Conservation (phyloP, 2,113 vertebrate species). For the Pomatorhinus ruficollis region DNA sequence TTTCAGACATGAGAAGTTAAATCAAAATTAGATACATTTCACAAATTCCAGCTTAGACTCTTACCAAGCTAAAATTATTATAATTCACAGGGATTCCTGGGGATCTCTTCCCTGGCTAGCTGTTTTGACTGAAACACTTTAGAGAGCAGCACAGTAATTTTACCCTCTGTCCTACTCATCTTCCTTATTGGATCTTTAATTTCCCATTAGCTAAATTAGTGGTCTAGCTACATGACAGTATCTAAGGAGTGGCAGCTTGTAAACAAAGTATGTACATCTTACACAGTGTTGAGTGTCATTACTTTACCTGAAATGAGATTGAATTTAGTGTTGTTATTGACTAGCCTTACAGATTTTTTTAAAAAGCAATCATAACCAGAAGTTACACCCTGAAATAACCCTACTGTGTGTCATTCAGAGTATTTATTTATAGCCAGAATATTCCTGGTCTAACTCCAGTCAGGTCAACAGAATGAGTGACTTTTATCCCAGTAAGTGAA, state of each 20-base stretch:
- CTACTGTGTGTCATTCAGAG: not conserved
- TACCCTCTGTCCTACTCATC: not conserved
- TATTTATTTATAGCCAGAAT: not conserved
- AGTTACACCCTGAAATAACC: slow-evolving; percentile 6
- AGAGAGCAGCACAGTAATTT: not conserved
- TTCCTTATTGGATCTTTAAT: not conserved
- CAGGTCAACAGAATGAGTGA: not conserved
- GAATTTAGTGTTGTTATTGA: not conserved
- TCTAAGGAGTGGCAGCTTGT: not conserved
- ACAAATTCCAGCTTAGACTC: not conserved
- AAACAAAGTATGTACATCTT: not conserved
- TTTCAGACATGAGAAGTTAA: not conserved
- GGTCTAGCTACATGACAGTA: not conserved
- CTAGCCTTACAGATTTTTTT: not conserved
- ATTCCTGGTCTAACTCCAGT: not conserved
- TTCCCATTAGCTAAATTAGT: not conserved
- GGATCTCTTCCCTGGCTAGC: not conserved
- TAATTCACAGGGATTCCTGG: not conserved
- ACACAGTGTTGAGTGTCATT: not conserved
- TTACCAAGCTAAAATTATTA: not conserved
- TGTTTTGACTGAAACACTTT: not conserved
- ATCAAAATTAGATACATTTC: not conserved
- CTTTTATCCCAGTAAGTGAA: not conserved
- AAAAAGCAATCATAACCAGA: not conserved
- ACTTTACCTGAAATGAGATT: not conserved